Conservation (phyloP, 2,113 vertebrate genomes). For the Labeo catla region DNA sequence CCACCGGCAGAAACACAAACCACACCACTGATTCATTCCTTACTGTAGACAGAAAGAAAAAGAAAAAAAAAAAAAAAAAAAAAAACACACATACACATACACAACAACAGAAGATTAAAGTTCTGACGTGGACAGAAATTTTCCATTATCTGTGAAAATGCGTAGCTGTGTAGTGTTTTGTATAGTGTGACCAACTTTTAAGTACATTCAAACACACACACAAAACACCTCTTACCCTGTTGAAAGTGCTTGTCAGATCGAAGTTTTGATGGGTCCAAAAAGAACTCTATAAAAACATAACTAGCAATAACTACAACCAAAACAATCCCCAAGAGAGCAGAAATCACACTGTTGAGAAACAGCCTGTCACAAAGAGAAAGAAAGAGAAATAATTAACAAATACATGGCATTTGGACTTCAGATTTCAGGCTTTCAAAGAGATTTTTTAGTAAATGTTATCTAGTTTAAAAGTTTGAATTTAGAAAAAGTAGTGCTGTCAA, state of each 20-base stretch:
- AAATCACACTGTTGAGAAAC: slow-evolving; percentile 88
- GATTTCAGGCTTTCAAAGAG: not conserved
- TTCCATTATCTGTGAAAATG: not conserved
- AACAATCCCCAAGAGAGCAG: slow-evolving; percentile 85
- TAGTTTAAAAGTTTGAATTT: not conserved
- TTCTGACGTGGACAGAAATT: not conserved
- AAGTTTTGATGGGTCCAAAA: slow-evolving; percentile 84
- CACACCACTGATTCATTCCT: slow-evolving; percentile 86
- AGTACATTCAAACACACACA: not conserved
- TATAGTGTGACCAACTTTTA: not conserved
- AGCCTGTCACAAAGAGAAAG: slow-evolving; percentile 72
- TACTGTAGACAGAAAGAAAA: slow-evolving; percentile 54
- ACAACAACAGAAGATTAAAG: not conserved
- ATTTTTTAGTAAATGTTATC: not conserved
- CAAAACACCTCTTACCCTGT: slow-evolving; percentile 72
- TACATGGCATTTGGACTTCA: not conserved
- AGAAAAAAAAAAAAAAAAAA: no score
- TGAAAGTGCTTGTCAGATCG: slow-evolving; percentile 86
- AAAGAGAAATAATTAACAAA: not conserved
- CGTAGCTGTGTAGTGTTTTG: not conserved
- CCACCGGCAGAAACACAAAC: slow-evolving; percentile 90
- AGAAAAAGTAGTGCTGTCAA: not conserved
- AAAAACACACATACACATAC: no score
- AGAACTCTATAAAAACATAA: slow-evolving; percentile 90
- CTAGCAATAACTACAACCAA: slow-evolving; percentile 84